Percentiles rank a stretch among this genome's conserved stretches.
Conservation (phyloP, 2,797 vertebrate species). For the Capromys pilorides region DNA sequence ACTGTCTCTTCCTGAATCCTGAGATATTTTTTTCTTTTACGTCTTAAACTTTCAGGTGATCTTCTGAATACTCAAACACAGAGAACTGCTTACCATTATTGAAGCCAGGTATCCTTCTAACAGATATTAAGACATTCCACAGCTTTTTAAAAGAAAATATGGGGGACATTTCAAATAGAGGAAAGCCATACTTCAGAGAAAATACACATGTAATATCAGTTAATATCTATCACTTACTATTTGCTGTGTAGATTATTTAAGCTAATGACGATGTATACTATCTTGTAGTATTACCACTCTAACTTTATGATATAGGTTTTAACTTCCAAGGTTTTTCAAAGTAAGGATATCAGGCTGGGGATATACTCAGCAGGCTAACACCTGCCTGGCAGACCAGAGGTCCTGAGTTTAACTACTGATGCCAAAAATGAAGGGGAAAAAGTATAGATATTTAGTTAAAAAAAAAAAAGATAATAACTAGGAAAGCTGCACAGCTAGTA, state of each 20-base stretch:
- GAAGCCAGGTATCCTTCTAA: neutral
- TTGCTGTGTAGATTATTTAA: neutral
- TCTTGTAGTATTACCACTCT: neutral
- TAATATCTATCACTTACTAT: neutral
- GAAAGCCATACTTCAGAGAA: neutral
- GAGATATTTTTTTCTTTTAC: neutral
- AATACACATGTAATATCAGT: neutral
- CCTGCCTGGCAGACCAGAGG: neutral
- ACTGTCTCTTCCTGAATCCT: neutral
- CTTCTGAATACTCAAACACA: neutral
- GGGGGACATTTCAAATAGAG: neutral
- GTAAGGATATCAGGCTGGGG: neutral
- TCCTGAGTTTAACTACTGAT: no score
- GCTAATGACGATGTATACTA: neutral
- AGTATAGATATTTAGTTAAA: no score
- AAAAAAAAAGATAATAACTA: no score
- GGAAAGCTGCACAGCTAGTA: neutral
- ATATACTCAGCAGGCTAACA: no score
- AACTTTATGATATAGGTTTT: neutral
- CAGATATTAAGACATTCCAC: neutral
- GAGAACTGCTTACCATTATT: constrained; percentile 45
- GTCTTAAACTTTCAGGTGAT: constrained; percentile 27
- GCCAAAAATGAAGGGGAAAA: no score
- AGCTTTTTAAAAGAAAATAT: constrained; percentile 25
- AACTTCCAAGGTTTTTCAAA: neutral